Conservation (phyloP, 1,140 invertebrate genomes). For the Caenorhabditis latens region DNA sequence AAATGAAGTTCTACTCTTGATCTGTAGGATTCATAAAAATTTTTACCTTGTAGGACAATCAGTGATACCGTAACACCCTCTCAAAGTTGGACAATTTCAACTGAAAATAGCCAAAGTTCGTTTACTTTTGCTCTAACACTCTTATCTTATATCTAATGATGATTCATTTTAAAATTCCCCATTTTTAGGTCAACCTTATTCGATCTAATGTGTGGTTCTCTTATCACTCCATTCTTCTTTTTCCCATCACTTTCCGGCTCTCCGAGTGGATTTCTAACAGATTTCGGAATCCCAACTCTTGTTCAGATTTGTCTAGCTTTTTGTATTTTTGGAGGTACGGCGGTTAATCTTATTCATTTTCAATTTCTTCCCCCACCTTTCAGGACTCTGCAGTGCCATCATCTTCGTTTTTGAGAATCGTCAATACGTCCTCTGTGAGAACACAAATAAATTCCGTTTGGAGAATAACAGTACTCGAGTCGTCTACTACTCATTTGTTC, state of each 20-base stretch:
- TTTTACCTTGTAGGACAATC: too few relatives aligned
- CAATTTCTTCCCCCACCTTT: background rate
- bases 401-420: conserved; percentile 3
- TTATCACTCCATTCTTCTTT: conserved; percentile 1
- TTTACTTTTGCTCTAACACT: too few relatives aligned
- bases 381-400: background rate
- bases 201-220: background rate
- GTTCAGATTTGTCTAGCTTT: background rate
- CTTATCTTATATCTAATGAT: too few relatives aligned
- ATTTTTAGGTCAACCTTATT: background rate
- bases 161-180: too few relatives aligned
- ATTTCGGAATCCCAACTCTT: background rate
- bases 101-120: too few relatives aligned
- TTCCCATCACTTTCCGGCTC: background rate
- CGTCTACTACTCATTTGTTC: background rate
- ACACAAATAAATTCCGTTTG: background rate
- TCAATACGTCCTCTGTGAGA: conserved; percentile 5
- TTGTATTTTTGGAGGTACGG: background rate
- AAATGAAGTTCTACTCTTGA: too few relatives aligned
- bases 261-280: background rate
- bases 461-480: background rate
- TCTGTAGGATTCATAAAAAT: too few relatives aligned
- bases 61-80: too few relatives aligned
- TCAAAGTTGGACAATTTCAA: too few relatives aligned
- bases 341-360: background rate